A percentile compares a stretch with the other conserved stretches of the same genome.
Conservation (phyloP, 1,140 invertebrate species). For the Leptopilina clavipes region DNA sequence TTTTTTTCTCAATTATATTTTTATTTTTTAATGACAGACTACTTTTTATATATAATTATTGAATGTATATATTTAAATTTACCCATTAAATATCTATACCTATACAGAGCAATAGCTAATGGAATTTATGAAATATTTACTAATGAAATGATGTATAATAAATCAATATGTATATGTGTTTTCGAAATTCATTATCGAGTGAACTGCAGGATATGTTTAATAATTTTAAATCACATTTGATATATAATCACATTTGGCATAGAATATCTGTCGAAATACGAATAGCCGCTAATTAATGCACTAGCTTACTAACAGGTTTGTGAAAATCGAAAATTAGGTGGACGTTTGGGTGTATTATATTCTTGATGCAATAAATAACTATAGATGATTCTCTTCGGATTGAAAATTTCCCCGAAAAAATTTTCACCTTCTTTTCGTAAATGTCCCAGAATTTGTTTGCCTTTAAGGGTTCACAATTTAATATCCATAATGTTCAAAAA, state of each 20-base stretch:
- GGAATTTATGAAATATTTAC: neutral
- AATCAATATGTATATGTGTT: neutral
- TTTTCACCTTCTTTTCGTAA: no score
- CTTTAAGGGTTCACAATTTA: no score
- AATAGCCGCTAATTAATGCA: conserved; percentile 11
- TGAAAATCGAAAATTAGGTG: neutral
- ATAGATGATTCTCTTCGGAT: no score
- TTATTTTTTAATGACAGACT: no score
- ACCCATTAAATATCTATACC: no score
- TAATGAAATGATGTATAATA: neutral
- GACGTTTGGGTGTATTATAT: neutral
- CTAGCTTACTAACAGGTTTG: neutral
- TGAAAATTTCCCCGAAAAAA: no score
- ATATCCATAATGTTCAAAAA: no score
- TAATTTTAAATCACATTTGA: conserved; percentile 10
- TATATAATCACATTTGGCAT: conserved; percentile 15
- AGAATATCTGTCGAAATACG: conserved; percentile 2
- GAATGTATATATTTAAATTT: no score
- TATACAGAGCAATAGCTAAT: no score
- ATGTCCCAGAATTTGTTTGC: no score
- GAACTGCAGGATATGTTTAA: conserved; percentile 1
- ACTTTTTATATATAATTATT: no score
- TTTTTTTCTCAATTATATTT: no score
- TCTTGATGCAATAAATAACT: neutral
- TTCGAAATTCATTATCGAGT: neutral